Percentiles rank a stretch among this genome's conserved stretches.
Evolutionary conservation across 2,113 vertebrate genomes (phyloP).

Genomic region (Pelodiscus sinensis): DNA sequence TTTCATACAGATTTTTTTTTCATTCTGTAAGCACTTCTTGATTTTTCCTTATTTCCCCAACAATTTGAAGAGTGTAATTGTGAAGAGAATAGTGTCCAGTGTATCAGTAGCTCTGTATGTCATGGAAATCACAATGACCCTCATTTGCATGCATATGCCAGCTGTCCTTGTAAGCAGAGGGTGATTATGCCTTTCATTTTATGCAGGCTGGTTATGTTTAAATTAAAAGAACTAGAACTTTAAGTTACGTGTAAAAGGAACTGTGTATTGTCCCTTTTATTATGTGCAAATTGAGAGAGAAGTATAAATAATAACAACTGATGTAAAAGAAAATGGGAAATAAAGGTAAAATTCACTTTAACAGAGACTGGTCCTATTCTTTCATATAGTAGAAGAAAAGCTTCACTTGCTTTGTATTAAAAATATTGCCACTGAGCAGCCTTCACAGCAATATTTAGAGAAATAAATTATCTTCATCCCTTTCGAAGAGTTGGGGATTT

Average conservation of each 20-base stretch:
- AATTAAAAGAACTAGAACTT: slow-evolving; percentile 24
- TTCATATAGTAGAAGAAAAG: background rate
- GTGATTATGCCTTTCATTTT: slow-evolving; percentile 58
- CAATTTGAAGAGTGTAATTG: slow-evolving; percentile 2
- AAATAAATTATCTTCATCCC: slow-evolving; percentile 6
- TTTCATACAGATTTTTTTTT: background rate
- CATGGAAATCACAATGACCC: slow-evolving; percentile 44
- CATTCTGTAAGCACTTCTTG: background rate
- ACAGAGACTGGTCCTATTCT: background rate
- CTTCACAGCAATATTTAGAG: background rate
- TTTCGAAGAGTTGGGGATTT: background rate
- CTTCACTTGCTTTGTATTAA: background rate
- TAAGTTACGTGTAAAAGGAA: background rate
- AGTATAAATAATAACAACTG: background rate
- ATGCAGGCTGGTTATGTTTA: slow-evolving; percentile 36
- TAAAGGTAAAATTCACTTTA: background rate
- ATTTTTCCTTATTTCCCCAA: background rate
- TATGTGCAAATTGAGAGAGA: background rate
- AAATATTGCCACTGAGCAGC: background rate
- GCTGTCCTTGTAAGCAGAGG: slow-evolving; percentile 54
- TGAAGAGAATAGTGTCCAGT: slow-evolving; percentile 14
- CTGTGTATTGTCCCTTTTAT: slow-evolving; percentile 17
- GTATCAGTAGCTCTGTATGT: slow-evolving; percentile 17
- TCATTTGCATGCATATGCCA: slow-evolving; percentile 54
- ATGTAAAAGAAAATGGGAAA: background rate